Evolutionary conservation across 2,797 vertebrate species (phyloP), one percentile per base, ranked within the genome.

Genomic region (Naso thynnoides): DNA sequence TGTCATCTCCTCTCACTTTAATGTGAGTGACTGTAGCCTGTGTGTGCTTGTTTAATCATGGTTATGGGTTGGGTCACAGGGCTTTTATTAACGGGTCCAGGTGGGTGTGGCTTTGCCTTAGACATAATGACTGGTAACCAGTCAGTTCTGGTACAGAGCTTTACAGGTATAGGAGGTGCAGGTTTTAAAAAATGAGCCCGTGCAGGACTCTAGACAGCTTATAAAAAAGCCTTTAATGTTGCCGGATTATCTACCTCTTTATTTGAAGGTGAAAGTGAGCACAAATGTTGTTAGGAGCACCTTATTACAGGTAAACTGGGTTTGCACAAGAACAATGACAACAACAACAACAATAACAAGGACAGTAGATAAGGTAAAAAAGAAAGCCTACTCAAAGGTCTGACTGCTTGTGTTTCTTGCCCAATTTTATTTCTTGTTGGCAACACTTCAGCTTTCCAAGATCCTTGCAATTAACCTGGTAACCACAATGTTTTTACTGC

Each of bases 401-500:
- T 23, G n/a, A n/a, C n/a, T 41, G 16, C 6, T 15, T 54, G 11
- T 50, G 26, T 23, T n/a, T 55, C 21, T 29, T 31, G 5, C 5
- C 21, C 24, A 2, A 19, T 15, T 49, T 19, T 13, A 63, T 45
- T 48, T 70, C 2, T 33, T 45, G 49, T 56, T 47, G 23, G 11
- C 54, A 19, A 41, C 1, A 6, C 14, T 63, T 18, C 26, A 36
- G 29, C 0, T 3, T 61, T 29, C 9, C 23, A 47, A 31, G 13
- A 70, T 54, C 19, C 50, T 8, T 54, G 19, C 57, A 57, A 41
- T 76, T 15, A 53, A 58, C 8, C 53, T 53, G 11, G 1, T 57
- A 36, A 44, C 9, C 14, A 21, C 14, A 38, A 26, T 59, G 31
- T 59, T 48, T 66, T 71, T 50, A 45, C 23, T 50, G 18, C 23